phyloP scores from a whole-genome alignment of 1,140 invertebrate species.

The Phortica variegata region DNA sequence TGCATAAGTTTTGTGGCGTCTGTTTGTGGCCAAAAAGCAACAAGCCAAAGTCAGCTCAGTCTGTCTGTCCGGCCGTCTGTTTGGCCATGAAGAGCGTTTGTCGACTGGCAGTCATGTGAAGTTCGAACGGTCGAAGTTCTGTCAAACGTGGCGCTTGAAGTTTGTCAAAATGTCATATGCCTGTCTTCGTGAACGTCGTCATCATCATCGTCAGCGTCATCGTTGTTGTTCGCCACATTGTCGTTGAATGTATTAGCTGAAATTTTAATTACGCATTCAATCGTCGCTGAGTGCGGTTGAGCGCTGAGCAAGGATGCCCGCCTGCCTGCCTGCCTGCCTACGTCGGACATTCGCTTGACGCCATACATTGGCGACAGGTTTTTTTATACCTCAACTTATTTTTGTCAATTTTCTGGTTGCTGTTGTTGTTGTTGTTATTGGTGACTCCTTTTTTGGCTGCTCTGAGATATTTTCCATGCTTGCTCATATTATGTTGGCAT shows the following conservation, averaged over 20 bases:
- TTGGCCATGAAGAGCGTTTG: no score
- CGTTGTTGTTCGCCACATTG: no score
- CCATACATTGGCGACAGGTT: slow-evolving; percentile 20
- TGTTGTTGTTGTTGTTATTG: background rate
- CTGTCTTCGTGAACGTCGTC: slow-evolving; percentile 36
- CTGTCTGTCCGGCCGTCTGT: no score
- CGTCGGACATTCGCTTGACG: background rate
- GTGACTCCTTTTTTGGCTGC: slow-evolving; percentile 15
- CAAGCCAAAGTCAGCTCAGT: background rate
- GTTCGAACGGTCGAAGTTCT: no score
- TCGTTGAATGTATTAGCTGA: slow-evolving; percentile 55
- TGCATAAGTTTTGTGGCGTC: background rate
- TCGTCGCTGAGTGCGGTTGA: background rate
- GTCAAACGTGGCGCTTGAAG: slow-evolving; percentile 1
- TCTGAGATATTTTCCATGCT: slow-evolving; percentile 39
- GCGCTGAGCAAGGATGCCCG: no score
- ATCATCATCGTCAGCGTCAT: no score
- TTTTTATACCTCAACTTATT: no score
- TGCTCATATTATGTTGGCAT: slow-evolving; percentile 1
- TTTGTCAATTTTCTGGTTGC: no score
- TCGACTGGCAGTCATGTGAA: no score
- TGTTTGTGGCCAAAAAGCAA: slow-evolving; percentile 1
- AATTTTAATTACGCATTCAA: slow-evolving; percentile 43
- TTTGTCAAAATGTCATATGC: slow-evolving; percentile 55
- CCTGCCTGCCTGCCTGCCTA: no score